Percentiles rank a stretch among this genome's conserved stretches.
These are phyloP conservation scores for Leucoptera coffeella DNA, from an alignment of 2,888 invertebrate species.

Conservation along the genomic window DNA sequence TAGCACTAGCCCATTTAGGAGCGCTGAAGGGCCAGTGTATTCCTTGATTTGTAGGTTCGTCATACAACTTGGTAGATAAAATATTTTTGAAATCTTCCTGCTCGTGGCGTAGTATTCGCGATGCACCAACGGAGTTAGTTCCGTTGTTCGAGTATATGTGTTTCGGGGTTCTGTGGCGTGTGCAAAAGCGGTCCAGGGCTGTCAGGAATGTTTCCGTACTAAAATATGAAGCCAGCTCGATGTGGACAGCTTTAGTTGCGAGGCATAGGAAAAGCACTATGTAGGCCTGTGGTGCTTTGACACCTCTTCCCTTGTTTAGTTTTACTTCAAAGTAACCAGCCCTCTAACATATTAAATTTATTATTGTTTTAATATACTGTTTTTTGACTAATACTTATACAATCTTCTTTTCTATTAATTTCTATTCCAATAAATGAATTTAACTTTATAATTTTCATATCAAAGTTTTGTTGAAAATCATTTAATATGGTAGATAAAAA, in stretches of 20 bases:
- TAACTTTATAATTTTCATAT: too few species aligned
- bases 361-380: too few species aligned
- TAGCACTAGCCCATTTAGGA: conserved; percentile 1
- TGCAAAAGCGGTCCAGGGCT: conserved; percentile 9
- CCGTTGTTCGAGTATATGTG: conserved; percentile 1
- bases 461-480: too few species aligned
- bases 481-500: too few species aligned
- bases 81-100: not conserved
- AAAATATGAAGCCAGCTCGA: conserved; percentile 11
- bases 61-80: not conserved
- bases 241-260: conserved; percentile 7
- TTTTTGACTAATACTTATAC: too few species aligned
- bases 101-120: conserved; percentile 2
- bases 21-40: conserved; percentile 3
- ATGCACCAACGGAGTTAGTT: conserved; percentile 3
- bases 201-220: conserved; percentile 9
- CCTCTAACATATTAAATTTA: too few species aligned
- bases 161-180: conserved; percentile 1
- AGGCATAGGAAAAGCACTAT: conserved; percentile 7
- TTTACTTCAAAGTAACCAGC: conserved; percentile 6
- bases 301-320: conserved; percentile 1
- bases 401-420: too few species aligned
- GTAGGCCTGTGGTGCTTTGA: conserved; percentile 4
- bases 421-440: too few species aligned
- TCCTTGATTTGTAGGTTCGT: not conserved